Evolutionary conservation across 1,140 invertebrate genomes (phyloP).

Genomic region (Hesperophylax magnus): DNA sequence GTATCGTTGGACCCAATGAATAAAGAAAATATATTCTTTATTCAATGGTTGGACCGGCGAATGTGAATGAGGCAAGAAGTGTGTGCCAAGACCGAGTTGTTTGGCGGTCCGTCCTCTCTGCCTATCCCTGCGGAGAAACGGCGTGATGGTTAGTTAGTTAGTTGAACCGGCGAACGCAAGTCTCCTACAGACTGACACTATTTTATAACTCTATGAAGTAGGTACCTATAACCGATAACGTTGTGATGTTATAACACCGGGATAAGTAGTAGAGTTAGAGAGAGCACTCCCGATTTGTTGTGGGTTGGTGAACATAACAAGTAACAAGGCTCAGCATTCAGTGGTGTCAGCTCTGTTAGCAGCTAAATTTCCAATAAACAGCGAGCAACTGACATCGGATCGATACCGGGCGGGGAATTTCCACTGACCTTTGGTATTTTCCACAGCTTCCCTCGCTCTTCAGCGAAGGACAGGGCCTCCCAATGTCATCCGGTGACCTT

Average conservation of each 20-base stretch:
- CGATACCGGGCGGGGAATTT: slow-evolving; percentile 43
- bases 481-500: slow-evolving; percentile 1
- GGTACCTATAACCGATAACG: no score
- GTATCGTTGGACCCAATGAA: no score
- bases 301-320: not conserved
- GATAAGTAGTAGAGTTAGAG: not conserved
- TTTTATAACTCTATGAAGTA: no score
- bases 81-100: no score
- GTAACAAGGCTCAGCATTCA: not conserved
- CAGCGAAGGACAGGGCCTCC: not conserved
- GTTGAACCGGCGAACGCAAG: no score
- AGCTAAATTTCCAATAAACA: not conserved
- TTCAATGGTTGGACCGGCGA: no score
- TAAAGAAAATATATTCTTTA: no score
- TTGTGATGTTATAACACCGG: not conserved
- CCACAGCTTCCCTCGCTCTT: slow-evolving; percentile 38
- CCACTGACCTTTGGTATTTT: slow-evolving; percentile 46
- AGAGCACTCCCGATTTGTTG: slow-evolving; percentile 7
- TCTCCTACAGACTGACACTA: no score
- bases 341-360: not conserved
- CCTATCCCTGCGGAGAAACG: no score
- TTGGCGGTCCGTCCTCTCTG: no score
- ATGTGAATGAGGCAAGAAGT: no score
- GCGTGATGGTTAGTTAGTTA: no score
- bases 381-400: slow-evolving; percentile 38